Base-by-base conservation (phyloP, 2,888 invertebrate species). In the Melieria omissa region DNA sequence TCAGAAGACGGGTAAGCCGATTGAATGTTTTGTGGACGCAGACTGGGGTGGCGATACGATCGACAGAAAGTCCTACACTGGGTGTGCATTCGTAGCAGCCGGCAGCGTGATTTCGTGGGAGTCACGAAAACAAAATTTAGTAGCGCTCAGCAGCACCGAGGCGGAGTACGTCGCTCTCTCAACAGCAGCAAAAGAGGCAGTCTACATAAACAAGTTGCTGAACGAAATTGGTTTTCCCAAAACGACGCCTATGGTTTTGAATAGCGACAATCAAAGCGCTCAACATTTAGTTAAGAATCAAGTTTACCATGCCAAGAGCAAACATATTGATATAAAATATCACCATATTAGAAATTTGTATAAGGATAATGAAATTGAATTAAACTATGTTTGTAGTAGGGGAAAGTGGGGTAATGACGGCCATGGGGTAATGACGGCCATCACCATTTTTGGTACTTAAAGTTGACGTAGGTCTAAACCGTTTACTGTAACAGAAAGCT, bases 31-130 rank as follows among this genome's bases (percentile, higher is more conserved):
- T 49, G 76, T 73, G 5, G 77, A 79, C 66, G 78, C 77, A 9
- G 78, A 79, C 67, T 78, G 76, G 75, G 76, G 74, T 14, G 74
- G 75, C 7, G 72, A 75, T 52, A 14, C 68, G 1, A 65, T 29
- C 4, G 73, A 77, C 45, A 52, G 75, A 42, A 79, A 76, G 29
- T 77, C 79, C 6, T 77, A 74, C 61, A 72, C 75, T 1, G 72
- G 75, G 9, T 73, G 71, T 64, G 65, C 60, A 41, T 76, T 76
- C 60, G 44, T 73, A 10, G 16, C 61, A 6, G 75, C 74, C 9
- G 76, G 76, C 7, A 29, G 71, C 4, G 72, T 44, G 7, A 71
- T 76, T 42, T 73, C 74, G 1, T 74, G 73, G 74, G 73, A 76
- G 45, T 72, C 71, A 0, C 73, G 71, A 52, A 76, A 77, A 47